Base-by-base conservation (phyloP, 2,113 vertebrate species). In the rat (Rattus norvegicus) region DNA sequence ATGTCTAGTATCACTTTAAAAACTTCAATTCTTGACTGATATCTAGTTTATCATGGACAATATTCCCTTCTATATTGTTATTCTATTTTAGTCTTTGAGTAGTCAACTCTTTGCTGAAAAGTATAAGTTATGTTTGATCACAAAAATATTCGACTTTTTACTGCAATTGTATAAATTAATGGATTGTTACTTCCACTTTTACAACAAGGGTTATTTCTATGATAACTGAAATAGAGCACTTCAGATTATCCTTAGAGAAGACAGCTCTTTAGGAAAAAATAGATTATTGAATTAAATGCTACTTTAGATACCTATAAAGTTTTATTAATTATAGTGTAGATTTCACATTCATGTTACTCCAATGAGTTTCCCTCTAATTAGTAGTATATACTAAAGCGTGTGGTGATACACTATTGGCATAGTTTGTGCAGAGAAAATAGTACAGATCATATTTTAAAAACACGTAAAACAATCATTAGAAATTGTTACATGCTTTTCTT, bases 241-340 rank as follows among this genome's bases (percentile, higher is more conserved):
- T 79, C 85, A 47, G 24, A 13, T 79, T 92, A 92, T 17, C 5
- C 20, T 72, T 70, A 65, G 2, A 77, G 11, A 54, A 76, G 12
- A 59, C 33, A 91, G 70, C 65, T 79, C 69, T 77, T 96, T 77
- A 63, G 13, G 54, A 13, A 88, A 43, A 96, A 72, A 63, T 14
- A 70, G 26, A n/a, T 16, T 93, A 12, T 56, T 30, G 52, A 93
- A 79, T 93, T 88, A 72, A 17, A 43, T 20, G 6, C 39, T 77
- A 9, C 77, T 91, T 84, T 56, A 79, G 10, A 95, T 3, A 47
- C 87, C 5, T 43, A 13, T 43, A 81, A 93, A 87, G 26, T 76
- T 8, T 69, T 61, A n/a, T 30, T 70, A 67, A 91, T 95, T 28
- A 36, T 49, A 52, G 12, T 52, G 10, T 69, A 36, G 24, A 72